Base-by-base conservation (phyloP, 2,113 vertebrate genomes). In the Bufo gargarizans region DNA sequence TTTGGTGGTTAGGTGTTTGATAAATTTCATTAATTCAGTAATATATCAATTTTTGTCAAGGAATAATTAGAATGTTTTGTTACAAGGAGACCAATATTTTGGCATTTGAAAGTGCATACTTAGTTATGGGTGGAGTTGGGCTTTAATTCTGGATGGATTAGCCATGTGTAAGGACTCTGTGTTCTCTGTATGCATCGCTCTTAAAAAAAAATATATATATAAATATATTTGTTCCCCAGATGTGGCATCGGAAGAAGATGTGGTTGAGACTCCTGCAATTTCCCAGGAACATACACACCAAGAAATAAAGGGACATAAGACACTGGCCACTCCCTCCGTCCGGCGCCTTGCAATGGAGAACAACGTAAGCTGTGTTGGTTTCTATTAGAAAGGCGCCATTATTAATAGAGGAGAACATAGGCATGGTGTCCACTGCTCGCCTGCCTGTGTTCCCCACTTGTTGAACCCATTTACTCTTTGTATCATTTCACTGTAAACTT, bases 271-370 rank as follows among this genome's bases (percentile, higher is more conserved):
- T 0, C 97, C 96, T 0, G 97, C 98, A 5, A 95, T 99, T 92
- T 97, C 96, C 20, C 96, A 96, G 14, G 98, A 99, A 45, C 97
- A 99, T 91, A 99, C 97, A 16, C 98, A 99, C 93, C 98, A 99
- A 89, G 96, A 99, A 89, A 99, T 99, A 91, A 99, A 97, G 90
- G 98, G 98, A 59, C 98, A 96, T 50, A 99, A 97, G 93, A 99
- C 97, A 0, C 94, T 98, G 91, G 98, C 98, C 89, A 99, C 98
- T 0, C 98, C 98, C 8, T 97, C 98, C 1, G 98, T 99, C 61
- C 94, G 98, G 63, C 96, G 97, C 47, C 95, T 99, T 12, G 98
- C 98, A 88, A 98, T 99, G 95, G 98, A 99, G 93, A 99, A 99
- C 93, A 99, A 98, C 33, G 98, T 99, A 85, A 89, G 97, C 10